Evolutionary conservation across 2,888 invertebrate genomes (phyloP), one percentile per base, ranked within the genome.

Genomic region (Thereva nobilitata): DNA sequence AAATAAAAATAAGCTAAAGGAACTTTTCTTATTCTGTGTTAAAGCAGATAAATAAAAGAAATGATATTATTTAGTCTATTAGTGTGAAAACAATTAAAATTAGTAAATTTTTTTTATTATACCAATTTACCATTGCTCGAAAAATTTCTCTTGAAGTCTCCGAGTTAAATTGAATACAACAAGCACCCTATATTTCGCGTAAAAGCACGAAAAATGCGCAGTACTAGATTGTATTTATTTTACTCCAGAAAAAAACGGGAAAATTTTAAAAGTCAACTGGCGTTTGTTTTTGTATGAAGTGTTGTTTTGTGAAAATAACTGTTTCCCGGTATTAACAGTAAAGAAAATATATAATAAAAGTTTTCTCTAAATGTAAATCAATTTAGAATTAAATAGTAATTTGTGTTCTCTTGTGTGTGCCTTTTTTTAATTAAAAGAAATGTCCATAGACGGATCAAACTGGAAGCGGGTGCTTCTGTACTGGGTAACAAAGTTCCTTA

Each of bases 391-490:
- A 23, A 23, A 23, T 23, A 44, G 5, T 42, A 42, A 56, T 9
- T 56, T 23, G 34, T 23, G n/a, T 1, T 40, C 38, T 41, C 4
- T 55, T 10, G 23, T 41, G 2, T 41, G 41, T 12, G 23, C 41
- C 4, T 5, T 1, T 5, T 55, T 40, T 12, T 1, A n/a, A 7
- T 35, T 4, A 12, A 38, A 59, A 4, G 23, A 23, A 23, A 23
- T 23, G 23, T 23, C 23, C 10, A 66, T 66, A 66, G 68, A 68
- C 34, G 55, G 63, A 12, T 63, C 66, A n/a, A 63, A 47, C 55
- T 68, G 68, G 68, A 68, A 66, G 42, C 40, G 68, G 23, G 45
- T 68, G 40, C 64, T 68, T 4, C 9, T 68, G 52, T 57, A 64
- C 35, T 68, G 68, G 68, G 68, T 68, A 52, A 10, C n/a, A 49